Base-by-base conservation (phyloP, 2,888 invertebrate species). In the Apamea monoglypha region DNA sequence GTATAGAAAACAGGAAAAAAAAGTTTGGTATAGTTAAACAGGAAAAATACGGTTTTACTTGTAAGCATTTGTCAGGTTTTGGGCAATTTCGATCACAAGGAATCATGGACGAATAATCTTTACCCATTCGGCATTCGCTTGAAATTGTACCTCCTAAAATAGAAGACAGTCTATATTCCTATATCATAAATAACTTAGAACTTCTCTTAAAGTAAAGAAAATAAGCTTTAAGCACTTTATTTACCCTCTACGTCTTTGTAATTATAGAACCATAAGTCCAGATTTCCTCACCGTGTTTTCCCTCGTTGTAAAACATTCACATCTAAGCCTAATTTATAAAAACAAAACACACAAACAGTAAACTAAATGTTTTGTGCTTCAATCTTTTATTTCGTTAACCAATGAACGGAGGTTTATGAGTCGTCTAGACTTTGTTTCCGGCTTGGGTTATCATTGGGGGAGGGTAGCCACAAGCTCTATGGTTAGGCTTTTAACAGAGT, bases 351-450 rank as follows among this genome's bases (percentile, higher is more conserved):
- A n/a, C n/a, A 67, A 68, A 36, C 16, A 56, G 4, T 77, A 69
- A 77, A 83, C 72, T 68, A 61, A 67, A 29, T 80, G 68, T 59
- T 44, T 59, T 50, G 47, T 72, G 59, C 16, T 53, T 50, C 50
- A 32, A 59, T 29, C 36, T 71, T 83, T 81, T 85, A 85, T 85
- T 84, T 76, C 73, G 76, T 85, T 76, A 72, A 36, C 63, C 47
- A 66, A 76, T 83, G 29, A 77, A 40, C 53, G 53, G 73, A 21
- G 73, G 47, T 47, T 84, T 86, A 84, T 74, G 73, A 82, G 44
- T 44, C 83, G 86, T 84, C 84, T 84, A 84, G 84, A 84, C 84
- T 78, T n/a, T 0, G 68, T 47, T 82, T 84, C 84, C 84, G 84
- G 83, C 21, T 71, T 36, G n/a, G 16, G 16, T 47, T 16, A 29